These are phyloP conservation scores for Trissonchulus sp. DNA, from an alignment of 2,888 invertebrate species.

Conservation along the genomic window DNA sequence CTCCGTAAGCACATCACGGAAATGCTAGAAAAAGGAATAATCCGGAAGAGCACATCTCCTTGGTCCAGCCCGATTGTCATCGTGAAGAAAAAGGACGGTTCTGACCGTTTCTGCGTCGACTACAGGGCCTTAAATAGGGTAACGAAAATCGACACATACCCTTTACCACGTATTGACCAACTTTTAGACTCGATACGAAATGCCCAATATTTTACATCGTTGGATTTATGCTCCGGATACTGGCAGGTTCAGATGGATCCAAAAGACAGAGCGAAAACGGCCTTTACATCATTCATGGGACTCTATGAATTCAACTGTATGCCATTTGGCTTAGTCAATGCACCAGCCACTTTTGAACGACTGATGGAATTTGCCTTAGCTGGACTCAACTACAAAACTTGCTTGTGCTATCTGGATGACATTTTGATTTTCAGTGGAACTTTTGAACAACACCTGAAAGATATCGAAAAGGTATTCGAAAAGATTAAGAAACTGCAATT, in stretches of 20 bases:
- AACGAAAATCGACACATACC: neutral
- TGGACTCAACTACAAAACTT: neutral
- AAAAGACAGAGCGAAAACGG: neutral
- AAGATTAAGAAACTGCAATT: neutral
- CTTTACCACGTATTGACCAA: neutral
- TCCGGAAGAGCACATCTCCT: neutral
- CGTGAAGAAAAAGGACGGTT: neutral
- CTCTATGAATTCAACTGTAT: neutral
- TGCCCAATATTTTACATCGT: neutral
- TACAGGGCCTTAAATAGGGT: neutral
- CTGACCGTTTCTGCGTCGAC: neutral
- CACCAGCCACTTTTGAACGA: neutral
- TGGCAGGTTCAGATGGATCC: neutral
- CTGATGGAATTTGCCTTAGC: neutral
- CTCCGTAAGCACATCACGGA: neutral
- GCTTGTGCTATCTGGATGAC: neutral
- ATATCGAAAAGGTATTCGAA: neutral
- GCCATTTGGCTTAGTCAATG: neutral
- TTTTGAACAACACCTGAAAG: conserved; percentile 11
- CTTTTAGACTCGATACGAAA: neutral
- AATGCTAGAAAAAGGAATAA: neutral
- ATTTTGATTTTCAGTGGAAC: neutral
- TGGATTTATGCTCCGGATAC: neutral
- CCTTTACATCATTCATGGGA: neutral
- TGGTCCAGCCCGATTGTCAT: neutral